Evolutionary conservation across 2,888 invertebrate genomes (phyloP), one percentile per base, ranked within the genome.

Genomic region (Dorcus parallelipipedus): DNA sequence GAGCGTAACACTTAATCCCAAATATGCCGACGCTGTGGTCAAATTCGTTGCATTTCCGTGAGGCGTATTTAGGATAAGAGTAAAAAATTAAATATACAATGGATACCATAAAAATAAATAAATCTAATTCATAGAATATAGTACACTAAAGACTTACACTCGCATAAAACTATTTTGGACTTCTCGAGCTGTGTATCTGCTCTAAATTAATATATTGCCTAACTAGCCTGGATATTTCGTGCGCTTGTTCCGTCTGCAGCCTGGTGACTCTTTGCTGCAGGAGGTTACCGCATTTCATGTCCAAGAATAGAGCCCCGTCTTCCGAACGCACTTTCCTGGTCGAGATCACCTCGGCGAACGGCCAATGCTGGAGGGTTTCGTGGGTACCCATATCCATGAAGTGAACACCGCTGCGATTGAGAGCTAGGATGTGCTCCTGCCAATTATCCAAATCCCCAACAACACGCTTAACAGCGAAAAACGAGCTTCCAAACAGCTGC

Each of bases 401-500:
- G 73, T 95, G 91, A 42, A 97, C 93, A 43, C 97, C 97, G 71
- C 91, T 87, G 67, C 94, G 83, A 82, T 97, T 97, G 58, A 98
- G 85, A 38, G 97, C 97, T 73, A 98, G 82, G 76, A 97, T 93
- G 76, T 95, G 89, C 72, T 96, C 96, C 65, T 89, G 86, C 83
- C 89, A 88, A 75, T 89, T 87, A 41, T 83, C 82, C 66, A 81
- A 80, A 65, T 89, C 91, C 54, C 87, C 88, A 58, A 84, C 80
- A 39, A 92, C 90, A 69, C 93, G 85, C 70, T 93, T 95, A 54
- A 97, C 94, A 10, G 95, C 93, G 82, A 97, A 99, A 87, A 98
- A 97, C 68, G 96, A 96, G 63, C 97, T 96, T 10, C 98, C 98
- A 81, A 98, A 98, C 56, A 98, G 82, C 48, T 94, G 91, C 97